Evolutionary conservation across 2,888 invertebrate species (phyloP).

Genomic region (Drosophila pseudotakahashii): DNA sequence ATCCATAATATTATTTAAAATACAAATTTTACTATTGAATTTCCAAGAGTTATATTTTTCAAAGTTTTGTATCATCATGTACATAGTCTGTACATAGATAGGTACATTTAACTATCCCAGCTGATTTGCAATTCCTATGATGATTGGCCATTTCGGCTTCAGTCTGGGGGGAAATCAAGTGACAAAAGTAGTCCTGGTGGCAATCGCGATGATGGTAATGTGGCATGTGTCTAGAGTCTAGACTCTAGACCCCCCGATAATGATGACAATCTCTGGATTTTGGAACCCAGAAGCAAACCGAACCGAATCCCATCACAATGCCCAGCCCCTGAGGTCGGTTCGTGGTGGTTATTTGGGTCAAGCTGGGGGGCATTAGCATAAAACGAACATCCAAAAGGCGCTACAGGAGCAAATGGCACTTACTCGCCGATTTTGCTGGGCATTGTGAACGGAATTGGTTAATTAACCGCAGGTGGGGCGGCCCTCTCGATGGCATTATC

Average conservation of each 20-base stretch:
- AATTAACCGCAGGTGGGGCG: slow-evolving; percentile 46
- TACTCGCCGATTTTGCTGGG: slow-evolving; percentile 16
- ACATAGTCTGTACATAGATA: too few species aligned
- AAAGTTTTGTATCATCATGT: neutral
- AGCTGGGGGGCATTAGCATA: slow-evolving; percentile 56
- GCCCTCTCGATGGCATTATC: slow-evolving; percentile 15
- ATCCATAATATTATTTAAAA: too few species aligned
- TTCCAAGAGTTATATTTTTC: too few species aligned
- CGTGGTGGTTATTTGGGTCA: slow-evolving; percentile 52
- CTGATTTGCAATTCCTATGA: slow-evolving; percentile 3
- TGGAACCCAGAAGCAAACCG: neutral
- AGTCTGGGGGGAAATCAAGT: slow-evolving; percentile 48
- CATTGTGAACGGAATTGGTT: slow-evolving; percentile 35
- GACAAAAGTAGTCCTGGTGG: neutral
- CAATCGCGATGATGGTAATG: slow-evolving; percentile 4
- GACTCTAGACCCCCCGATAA: slow-evolving; percentile 17
- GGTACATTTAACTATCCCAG: neutral
- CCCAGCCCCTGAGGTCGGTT: slow-evolving; percentile 5
- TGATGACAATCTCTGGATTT: slow-evolving; percentile 29
- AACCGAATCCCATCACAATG: neutral
- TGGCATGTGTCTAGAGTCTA: slow-evolving; percentile 10
- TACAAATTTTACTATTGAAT: too few species aligned
- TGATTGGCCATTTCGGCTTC: slow-evolving; percentile 5
- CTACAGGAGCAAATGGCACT: too few species aligned
- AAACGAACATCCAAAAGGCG: slow-evolving; percentile 56